Evolutionary conservation across 1,140 invertebrate species (phyloP), one percentile per base, ranked within the genome.

Genomic region (Euura lappo): DNA sequence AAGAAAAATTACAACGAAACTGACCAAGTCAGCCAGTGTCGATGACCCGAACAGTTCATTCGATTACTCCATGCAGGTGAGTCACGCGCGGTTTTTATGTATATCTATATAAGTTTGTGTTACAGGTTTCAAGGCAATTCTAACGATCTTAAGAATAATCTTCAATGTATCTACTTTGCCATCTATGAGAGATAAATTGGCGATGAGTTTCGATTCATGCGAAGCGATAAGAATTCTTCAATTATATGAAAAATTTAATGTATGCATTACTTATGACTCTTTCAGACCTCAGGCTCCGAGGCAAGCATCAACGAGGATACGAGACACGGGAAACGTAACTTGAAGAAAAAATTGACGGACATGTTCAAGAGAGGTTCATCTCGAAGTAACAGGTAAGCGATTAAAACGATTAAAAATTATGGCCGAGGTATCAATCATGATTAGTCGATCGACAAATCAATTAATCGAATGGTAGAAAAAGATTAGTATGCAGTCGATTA

Each of bases 21-120:
- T 97, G 28, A 95, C 94, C 7, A 97, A 96, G 88, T 95, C 95
- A 1, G 91, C 93, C 46, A 95, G 93, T 72, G 92, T 95, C 65
- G 94, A 96, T 79, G 91, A 93, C 79, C 89, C 90, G 47, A 90
- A 88, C 11, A 89, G 88, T 75, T 85, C 88, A 0, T 89, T 89
- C 60, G 89, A 89, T 71, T 89, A 85, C 72, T 87, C 89, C 66
- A 88, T 90, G 77, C 89, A 90, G 85, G 89, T 89, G 79, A 76
- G 11, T 71, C 7, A 65, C 7, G 3, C n/a, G 6, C 85, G 84
- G 74, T 83, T 86, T 60, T 76, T 80, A 28, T 28, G 28, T 28
- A 28, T 28, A 28, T 28, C 28, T 1, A 28, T 28, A 28, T 28
- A 28, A 28, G 28, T 28, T 28, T 28, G 28, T 28, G 28, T 28